A percentile compares a stretch with the other conserved stretches of the same genome.
Evolutionary conservation across 2,888 invertebrate genomes (phyloP).

Genomic region (Heliconius charithonia): DNA sequence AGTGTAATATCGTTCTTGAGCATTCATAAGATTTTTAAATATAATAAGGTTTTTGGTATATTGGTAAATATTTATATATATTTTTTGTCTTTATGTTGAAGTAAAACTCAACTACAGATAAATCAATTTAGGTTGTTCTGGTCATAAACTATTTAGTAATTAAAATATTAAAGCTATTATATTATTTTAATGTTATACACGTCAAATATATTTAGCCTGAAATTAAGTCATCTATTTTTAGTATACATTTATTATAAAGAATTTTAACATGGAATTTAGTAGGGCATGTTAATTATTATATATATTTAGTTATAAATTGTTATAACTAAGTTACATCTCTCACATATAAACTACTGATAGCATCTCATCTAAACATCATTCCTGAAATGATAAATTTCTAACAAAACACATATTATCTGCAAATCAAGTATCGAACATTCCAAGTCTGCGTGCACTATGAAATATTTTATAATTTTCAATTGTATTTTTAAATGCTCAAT

Average conservation of each 20-base stretch:
- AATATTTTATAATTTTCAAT: not conserved
- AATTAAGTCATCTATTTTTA: constrained; percentile 25
- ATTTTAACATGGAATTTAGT: constrained; percentile 40
- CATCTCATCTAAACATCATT: constrained; percentile 38
- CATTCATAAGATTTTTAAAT: not conserved
- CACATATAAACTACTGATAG: constrained; percentile 43
- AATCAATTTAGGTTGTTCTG: not conserved
- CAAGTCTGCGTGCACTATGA: constrained; percentile 32
- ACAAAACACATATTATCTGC: constrained; percentile 35
- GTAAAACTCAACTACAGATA: not conserved
- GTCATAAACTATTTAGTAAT: not conserved
- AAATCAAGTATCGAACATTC: constrained; percentile 28
- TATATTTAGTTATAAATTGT: constrained; percentile 35
- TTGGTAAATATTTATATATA: not conserved
- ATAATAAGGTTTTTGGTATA: not conserved
- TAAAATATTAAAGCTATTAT: not conserved
- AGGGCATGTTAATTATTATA: constrained; percentile 36
- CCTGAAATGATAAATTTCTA: constrained; percentile 33
- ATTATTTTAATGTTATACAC: constrained; percentile 1
- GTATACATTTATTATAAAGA: constrained; percentile 29
- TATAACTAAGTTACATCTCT: constrained; percentile 39
- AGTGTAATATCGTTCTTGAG: not conserved
- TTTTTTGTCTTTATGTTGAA: not conserved
- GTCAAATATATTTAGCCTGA: not conserved
- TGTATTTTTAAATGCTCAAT: not conserved